These are phyloP conservation scores for Drosophila bocqueti DNA, from an alignment of 1,140 invertebrate species.

Conservation along the genomic window DNA sequence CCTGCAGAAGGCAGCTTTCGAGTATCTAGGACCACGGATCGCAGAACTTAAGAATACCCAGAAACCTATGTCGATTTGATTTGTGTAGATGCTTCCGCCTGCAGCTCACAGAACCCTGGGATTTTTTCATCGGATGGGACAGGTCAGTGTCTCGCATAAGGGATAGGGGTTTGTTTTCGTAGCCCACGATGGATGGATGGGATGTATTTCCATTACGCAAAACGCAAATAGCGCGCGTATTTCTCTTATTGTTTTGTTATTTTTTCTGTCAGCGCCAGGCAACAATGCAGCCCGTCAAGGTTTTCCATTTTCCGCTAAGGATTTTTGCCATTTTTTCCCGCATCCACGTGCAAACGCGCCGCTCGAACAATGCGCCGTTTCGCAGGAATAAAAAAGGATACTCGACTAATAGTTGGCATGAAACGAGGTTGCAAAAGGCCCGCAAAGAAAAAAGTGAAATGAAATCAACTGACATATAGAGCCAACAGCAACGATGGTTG, in stretches of 20 bases:
- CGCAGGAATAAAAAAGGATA: constrained; percentile 50
- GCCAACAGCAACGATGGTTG: constrained; percentile 12
- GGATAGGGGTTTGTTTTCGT: constrained; percentile 7
- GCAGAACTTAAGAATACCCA: constrained; percentile 5
- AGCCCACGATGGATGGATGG: constrained; percentile 34
- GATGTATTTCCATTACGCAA: constrained; percentile 70
- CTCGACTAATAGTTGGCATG: constrained; percentile 73
- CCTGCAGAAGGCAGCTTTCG: constrained; percentile 15
- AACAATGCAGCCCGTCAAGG: constrained; percentile 81
- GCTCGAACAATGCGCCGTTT: constrained; percentile 7
- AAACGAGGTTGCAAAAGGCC: constrained; percentile 45
- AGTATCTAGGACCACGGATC: constrained; percentile 16
- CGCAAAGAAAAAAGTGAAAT: constrained; percentile 74
- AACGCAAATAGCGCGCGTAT: constrained; percentile 63
- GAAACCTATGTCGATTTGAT: constrained; percentile 27
- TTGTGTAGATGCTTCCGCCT: constrained; percentile 71
- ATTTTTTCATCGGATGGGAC: constrained; percentile 57
- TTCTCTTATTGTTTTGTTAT: constrained; percentile 17
- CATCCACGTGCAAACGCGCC: constrained; percentile 43
- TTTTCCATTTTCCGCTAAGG: constrained; percentile 42
- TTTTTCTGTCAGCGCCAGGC: constrained; percentile 55
- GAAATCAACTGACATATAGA: constrained; percentile 83
- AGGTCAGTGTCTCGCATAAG: constrained; percentile 64
- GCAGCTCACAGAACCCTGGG: constrained; percentile 17
- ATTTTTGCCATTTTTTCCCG: constrained; percentile 42